Percentiles rank a stretch among this genome's conserved stretches.
Conservation (phyloP, 2,797 vertebrate species). For the Florisuga fusca region DNA sequence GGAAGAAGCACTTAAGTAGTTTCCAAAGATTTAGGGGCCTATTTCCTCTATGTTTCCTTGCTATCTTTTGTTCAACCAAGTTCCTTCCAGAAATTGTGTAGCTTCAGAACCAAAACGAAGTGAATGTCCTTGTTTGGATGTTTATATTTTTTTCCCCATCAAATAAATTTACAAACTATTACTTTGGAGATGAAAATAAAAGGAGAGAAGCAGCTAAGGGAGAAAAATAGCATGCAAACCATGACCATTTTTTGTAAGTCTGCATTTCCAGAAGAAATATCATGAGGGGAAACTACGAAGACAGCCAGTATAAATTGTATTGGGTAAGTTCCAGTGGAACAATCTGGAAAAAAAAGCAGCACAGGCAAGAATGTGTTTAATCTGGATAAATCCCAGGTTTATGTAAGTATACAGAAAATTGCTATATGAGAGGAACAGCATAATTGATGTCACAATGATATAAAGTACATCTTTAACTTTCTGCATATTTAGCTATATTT, state of each 20-base stretch:
- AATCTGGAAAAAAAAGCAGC: not conserved
- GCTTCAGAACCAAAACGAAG: not conserved
- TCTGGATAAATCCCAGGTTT: conserved; percentile 44
- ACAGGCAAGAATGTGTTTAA: conserved; percentile 9
- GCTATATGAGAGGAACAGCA: not conserved
- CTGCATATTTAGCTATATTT: not conserved
- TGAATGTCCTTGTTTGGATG: not conserved
- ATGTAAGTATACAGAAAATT: not conserved
- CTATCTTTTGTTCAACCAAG: not conserved
- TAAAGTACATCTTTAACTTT: conserved; percentile 20
- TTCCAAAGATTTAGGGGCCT: not conserved
- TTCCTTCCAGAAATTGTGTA: not conserved
- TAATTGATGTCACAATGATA: conserved; percentile 13
- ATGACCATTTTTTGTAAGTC: not conserved
- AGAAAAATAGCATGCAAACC: not conserved
- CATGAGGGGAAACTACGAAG: not conserved
- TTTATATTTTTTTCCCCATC: not conserved
- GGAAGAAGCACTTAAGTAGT: not conserved
- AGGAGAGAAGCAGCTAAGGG: not conserved
- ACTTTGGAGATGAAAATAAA: not conserved
- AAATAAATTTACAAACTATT: not conserved
- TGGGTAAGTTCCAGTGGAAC: not conserved
- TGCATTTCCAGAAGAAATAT: conserved; percentile 9
- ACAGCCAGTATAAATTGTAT: not conserved
- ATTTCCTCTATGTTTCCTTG: not conserved